These are phyloP conservation scores for Solenodon paradoxus DNA, from an alignment of 2,113 vertebrate genomes.

Conservation along the genomic window DNA sequence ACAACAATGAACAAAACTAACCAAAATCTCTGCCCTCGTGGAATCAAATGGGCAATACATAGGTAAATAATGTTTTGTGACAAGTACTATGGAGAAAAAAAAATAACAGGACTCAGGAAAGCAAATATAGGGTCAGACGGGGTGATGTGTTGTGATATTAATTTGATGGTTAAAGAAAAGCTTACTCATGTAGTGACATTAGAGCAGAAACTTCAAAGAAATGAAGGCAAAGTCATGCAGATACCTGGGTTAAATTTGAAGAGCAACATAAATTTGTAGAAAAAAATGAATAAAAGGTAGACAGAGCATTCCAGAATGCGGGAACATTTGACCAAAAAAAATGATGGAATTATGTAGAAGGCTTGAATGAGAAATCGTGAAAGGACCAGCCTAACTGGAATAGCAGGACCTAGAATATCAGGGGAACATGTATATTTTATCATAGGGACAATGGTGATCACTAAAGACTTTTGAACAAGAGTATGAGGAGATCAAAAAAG, in stretches of 20 bases:
- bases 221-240: neutral
- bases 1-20: neutral
- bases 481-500: neutral
- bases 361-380: neutral
- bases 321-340: neutral
- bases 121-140: neutral
- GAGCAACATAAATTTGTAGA: conserved; percentile 23
- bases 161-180: conserved; percentile 27
- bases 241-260: neutral
- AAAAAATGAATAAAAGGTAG: neutral
- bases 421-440: neutral
- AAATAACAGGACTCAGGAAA: neutral
- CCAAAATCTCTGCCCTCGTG: neutral
- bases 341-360: neutral
- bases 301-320: conserved; percentile 20
- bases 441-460: neutral
- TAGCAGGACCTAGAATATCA: neutral
- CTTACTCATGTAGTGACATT: neutral
- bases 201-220: conserved; percentile 18
- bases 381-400: neutral
- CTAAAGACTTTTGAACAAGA: neutral
- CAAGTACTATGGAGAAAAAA: neutral
- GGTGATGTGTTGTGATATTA: neutral
- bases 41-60: neutral
- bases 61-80: neutral